These are phyloP conservation scores for Panorpa germanica DNA, from an alignment of 2,888 invertebrate species.

Conservation along the genomic window DNA sequence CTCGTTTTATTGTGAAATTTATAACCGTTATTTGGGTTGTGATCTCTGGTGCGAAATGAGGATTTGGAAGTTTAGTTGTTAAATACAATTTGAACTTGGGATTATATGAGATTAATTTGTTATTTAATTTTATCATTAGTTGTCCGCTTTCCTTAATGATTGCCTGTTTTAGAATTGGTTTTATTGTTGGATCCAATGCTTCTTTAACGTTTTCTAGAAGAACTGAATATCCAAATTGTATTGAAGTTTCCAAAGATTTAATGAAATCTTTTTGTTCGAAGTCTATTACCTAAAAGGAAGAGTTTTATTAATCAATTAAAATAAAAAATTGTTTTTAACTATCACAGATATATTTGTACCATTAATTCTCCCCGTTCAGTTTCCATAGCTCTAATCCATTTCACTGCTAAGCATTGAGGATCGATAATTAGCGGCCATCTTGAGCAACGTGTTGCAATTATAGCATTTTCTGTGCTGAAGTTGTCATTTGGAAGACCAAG, in stretches of 20 bases:
- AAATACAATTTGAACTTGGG: slow-evolving; percentile 60
- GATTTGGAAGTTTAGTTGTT: slow-evolving; percentile 78
- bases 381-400: slow-evolving; percentile 75
- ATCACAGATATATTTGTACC: not conserved
- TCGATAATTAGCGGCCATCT: slow-evolving; percentile 81
- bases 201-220: slow-evolving; percentile 70
- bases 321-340: not conserved
- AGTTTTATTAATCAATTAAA: slow-evolving; percentile 6
- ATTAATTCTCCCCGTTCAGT: slow-evolving; percentile 15
- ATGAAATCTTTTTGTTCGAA: slow-evolving; percentile 61
- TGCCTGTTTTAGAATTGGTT: slow-evolving; percentile 59
- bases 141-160: slow-evolving; percentile 50
- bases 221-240: slow-evolving; percentile 54
- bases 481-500: slow-evolving; percentile 74
- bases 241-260: slow-evolving; percentile 46
- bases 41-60: slow-evolving; percentile 77
- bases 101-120: slow-evolving; percentile 63
- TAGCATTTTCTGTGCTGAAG: slow-evolving; percentile 83
- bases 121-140: slow-evolving; percentile 60
- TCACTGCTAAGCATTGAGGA: slow-evolving; percentile 76
- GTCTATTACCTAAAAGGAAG: slow-evolving; percentile 41
- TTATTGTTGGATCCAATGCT: slow-evolving; percentile 58
- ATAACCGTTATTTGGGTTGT: slow-evolving; percentile 73
- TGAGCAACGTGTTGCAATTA: slow-evolving; percentile 60
- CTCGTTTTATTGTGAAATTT: slow-evolving; percentile 81